A percentile compares a stretch with the other conserved stretches of the same genome.
Evolutionary conservation across 2,113 vertebrate genomes (phyloP).

Genomic region (Scomber colias): DNA sequence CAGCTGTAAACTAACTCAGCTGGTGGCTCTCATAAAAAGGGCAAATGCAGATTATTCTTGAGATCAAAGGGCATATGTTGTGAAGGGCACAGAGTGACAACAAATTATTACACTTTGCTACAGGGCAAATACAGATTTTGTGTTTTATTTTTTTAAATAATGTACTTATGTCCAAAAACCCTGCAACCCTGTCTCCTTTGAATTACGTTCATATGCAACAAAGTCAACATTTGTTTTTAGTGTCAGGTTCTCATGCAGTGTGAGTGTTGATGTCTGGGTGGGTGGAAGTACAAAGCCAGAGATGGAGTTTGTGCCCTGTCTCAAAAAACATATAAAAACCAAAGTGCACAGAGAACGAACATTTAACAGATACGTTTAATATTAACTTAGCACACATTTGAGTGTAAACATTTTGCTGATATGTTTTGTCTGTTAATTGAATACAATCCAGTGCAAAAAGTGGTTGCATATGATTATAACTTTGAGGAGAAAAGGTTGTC

Average conservation of each 20-base stretch:
- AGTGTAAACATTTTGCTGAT: neutral
- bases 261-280: neutral
- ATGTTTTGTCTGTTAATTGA: neutral
- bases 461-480: slow-evolving; percentile 33
- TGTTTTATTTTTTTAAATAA: slow-evolving; percentile 11
- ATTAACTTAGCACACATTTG: neutral
- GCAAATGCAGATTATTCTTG: slow-evolving; percentile 79
- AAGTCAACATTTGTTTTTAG: neutral
- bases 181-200: slow-evolving; percentile 50
- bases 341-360: neutral
- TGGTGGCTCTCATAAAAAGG: slow-evolving; percentile 74
- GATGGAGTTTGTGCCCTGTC: neutral
- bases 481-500: slow-evolving; percentile 61
- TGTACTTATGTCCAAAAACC: neutral
- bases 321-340: neutral
- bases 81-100: slow-evolving; percentile 51
- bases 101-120: slow-evolving; percentile 42
- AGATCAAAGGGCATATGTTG: slow-evolving; percentile 68
- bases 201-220: slow-evolving; percentile 47
- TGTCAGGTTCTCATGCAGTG: neutral
- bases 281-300: slow-evolving; percentile 6
- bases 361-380: neutral
- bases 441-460: slow-evolving; percentile 11
- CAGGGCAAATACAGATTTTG: slow-evolving; percentile 30
- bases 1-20: slow-evolving; percentile 41